phyloP scores from a whole-genome alignment of 2,113 vertebrate genomes.

The Pelmatolapia mariae region DNA sequence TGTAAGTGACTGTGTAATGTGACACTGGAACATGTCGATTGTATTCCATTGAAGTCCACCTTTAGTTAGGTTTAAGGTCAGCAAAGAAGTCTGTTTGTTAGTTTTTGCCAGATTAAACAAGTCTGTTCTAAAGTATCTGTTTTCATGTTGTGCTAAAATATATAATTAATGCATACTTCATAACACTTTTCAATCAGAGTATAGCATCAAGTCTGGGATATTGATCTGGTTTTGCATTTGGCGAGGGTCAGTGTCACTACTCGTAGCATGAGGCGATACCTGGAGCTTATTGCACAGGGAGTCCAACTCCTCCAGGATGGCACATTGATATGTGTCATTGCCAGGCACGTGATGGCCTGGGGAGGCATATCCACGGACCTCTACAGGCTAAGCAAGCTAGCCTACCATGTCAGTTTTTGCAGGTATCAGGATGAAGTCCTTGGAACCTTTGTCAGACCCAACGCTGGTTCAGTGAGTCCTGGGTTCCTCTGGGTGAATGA shows the following conservation, averaged over 20 bases:
- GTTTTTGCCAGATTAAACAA: background rate
- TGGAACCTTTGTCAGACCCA: background rate
- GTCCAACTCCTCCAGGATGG: background rate
- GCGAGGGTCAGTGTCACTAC: fast-evolving
- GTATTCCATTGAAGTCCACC: background rate
- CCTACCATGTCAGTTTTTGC: background rate
- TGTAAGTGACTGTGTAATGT: background rate
- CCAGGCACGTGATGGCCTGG: background rate
- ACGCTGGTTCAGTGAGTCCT: background rate
- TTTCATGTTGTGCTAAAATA: background rate
- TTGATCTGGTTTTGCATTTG: background rate
- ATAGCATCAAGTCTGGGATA: background rate
- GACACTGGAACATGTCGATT: background rate
- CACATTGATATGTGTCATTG: background rate
- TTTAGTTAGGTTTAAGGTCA: background rate
- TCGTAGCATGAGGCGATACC: fast-evolving
- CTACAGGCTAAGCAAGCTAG: background rate
- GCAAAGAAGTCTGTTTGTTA: background rate
- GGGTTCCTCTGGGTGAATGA: background rate
- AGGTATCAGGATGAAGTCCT: background rate
- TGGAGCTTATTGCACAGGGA: background rate
- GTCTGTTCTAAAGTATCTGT: background rate
- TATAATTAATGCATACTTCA: background rate
- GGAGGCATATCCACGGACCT: background rate
- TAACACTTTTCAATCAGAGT: background rate